These are phyloP conservation scores for Oreotrochilus melanogaster DNA, from an alignment of 2,113 vertebrate genomes.

Conservation along the genomic window DNA sequence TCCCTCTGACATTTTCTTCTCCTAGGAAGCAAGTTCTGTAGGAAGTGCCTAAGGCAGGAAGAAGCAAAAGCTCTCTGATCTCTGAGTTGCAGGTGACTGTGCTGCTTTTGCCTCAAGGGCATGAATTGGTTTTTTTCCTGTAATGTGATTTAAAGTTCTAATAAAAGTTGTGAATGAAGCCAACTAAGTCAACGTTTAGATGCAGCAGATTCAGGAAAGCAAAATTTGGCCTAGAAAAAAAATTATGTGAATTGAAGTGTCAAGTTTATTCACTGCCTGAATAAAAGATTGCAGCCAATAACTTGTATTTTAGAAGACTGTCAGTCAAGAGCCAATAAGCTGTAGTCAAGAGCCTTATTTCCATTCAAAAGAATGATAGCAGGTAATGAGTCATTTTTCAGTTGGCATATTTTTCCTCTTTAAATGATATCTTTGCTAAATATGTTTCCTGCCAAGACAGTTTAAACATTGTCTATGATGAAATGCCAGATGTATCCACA, in stretches of 20 bases:
- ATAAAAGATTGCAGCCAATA: background rate
- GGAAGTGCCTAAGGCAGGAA: fast-evolving
- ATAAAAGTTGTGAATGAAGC: background rate
- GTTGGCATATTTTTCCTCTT: background rate
- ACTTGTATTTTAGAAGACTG: background rate
- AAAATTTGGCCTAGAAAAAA: background rate
- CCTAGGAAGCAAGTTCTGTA: background rate
- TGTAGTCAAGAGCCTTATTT: background rate
- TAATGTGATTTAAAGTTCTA: background rate
- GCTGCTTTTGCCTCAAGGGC: background rate
- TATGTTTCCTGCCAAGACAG: background rate
- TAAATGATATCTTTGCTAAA: background rate
- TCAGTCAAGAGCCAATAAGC: background rate
- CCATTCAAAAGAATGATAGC: background rate
- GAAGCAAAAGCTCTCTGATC: background rate
- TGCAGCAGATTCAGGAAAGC: background rate
- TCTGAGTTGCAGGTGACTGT: background rate
- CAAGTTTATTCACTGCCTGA: background rate
- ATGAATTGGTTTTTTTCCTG: background rate
- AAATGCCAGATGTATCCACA: background rate
- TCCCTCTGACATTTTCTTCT: background rate
- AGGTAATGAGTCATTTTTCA: background rate
- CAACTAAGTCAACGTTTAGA: background rate
- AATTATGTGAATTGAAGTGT: background rate
- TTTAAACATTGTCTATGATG: background rate